Percentiles rank a stretch among this genome's conserved stretches.
Evolutionary conservation across 2,113 vertebrate genomes (phyloP).

Genomic region (Sminthopsis crassicaudata): DNA sequence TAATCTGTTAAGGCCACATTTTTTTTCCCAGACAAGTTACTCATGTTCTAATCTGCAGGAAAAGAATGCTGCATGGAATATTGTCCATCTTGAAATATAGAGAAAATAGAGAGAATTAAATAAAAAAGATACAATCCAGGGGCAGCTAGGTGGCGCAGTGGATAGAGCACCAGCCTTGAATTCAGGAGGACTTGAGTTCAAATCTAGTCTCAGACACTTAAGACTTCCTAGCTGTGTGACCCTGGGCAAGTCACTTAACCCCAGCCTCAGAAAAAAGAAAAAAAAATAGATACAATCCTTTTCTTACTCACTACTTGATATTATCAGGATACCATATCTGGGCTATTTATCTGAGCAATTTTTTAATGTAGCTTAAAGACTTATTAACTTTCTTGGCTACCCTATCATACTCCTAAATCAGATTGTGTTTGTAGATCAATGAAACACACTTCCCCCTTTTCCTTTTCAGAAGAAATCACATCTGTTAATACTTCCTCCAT

Average conservation of each 20-base stretch:
- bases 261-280: too few species aligned
- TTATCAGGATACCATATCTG: not conserved
- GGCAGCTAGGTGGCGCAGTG: too few species aligned
- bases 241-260: too few species aligned
- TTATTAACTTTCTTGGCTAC: not conserved
- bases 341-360: not conserved
- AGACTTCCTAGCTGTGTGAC: too few species aligned
- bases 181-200: too few species aligned
- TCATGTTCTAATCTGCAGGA: not conserved
- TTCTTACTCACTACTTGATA: not conserved
- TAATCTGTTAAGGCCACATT: not conserved
- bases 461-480: not conserved
- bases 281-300: not conserved
- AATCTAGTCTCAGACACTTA: too few species aligned
- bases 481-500: not conserved
- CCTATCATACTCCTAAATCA: not conserved
- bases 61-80: not conserved
- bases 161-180: too few species aligned
- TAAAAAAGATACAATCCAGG: too few species aligned
- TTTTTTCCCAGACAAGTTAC: not conserved
- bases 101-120: not conserved
- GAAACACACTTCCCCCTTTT: not conserved
- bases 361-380: not conserved
- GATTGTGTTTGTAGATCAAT: not conserved
- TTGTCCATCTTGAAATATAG: not conserved